These are phyloP conservation scores for Trididemnum miniatum DNA, from an alignment of 23 tunicate species.

Conservation along the genomic window DNA sequence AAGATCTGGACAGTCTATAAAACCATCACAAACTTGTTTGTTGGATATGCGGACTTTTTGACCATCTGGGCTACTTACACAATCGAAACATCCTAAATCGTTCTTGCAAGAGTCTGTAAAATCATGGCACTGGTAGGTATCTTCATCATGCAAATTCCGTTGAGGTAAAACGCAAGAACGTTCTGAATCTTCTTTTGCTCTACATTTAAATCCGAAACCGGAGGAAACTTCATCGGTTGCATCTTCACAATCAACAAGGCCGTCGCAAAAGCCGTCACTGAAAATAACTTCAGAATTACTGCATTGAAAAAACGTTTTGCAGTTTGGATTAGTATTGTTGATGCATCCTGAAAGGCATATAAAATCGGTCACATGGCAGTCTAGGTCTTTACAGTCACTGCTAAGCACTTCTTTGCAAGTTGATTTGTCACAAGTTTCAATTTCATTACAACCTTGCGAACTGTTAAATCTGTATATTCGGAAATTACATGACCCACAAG, in stretches of 20 bases:
- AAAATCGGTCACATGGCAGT: neutral
- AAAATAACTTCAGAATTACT: neutral
- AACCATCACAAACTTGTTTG: slow-evolving; percentile 16
- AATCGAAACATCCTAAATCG: slow-evolving; percentile 29
- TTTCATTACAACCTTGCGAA: neutral
- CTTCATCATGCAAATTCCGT: slow-evolving; percentile 20
- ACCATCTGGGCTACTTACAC: no score
- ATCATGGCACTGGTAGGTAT: neutral
- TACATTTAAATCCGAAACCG: neutral
- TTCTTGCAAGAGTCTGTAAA: neutral
- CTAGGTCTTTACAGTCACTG: neutral
- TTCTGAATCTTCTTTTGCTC: neutral
- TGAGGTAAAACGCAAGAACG: slow-evolving; percentile 6
- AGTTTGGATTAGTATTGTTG: neutral
- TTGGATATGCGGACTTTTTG: neutral
- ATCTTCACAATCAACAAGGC: neutral
- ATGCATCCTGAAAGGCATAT: neutral
- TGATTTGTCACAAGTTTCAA: neutral
- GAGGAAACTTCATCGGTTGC: neutral
- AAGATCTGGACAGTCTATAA: neutral
- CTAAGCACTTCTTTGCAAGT: neutral
- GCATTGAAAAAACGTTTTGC: slow-evolving; percentile 11
- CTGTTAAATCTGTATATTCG: neutral
- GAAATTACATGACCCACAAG: neutral
- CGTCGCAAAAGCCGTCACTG: neutral